Evolutionary conservation across 1,140 invertebrate genomes (phyloP), one percentile per base, ranked within the genome.

Genomic region (Panagrolaimus sp.): DNA sequence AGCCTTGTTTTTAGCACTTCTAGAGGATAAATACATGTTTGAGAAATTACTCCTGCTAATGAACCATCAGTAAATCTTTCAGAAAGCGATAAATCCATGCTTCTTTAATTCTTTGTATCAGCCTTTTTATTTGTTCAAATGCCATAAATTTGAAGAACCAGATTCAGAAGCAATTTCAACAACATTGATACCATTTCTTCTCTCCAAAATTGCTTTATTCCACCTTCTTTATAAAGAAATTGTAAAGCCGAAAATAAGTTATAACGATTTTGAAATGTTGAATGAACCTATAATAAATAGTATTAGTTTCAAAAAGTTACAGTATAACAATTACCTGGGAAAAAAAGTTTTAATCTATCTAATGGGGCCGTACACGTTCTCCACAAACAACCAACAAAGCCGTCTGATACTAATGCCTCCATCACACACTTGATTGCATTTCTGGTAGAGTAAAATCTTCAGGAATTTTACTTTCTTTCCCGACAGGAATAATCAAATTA

Each of bases 111-210:
- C 88, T 89, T 73, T 91, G 89, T 68, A 96, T 92, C 16, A 91
- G 74, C 57, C 88, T 86, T 83, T 97, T 97, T 13, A 91, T 88
- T 84, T 97, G 91, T 84, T 99, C 96, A 85, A 98, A 99, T 2
- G 92, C 92, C 84, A 93, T 92, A 83, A 99, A 99, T 84, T 98
- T 98, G 0, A 98, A n/a, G n/a, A 84, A 0, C 95, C 96, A 2
- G 93, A 92, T 85, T 98, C 96, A 0, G 96, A 96, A 0, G 92
- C 95, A 75, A 99, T 98, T 87, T 99, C 98, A 69, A 97, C 85
- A 45, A 98, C 92, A 84, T 98, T 99, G 75, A 98, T 93, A 46
- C 92, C 93, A 85, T 99, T 99, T 31, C 96, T n/a, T n/a, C 96
- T 78, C 96, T 86, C 96, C 96, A 98, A 63, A 98, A 85, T 65